A percentile compares a stretch with the other conserved stretches of the same genome.
Evolutionary conservation across 2,797 vertebrate genomes (phyloP).

Genomic region (Macropodus opercularis): DNA sequence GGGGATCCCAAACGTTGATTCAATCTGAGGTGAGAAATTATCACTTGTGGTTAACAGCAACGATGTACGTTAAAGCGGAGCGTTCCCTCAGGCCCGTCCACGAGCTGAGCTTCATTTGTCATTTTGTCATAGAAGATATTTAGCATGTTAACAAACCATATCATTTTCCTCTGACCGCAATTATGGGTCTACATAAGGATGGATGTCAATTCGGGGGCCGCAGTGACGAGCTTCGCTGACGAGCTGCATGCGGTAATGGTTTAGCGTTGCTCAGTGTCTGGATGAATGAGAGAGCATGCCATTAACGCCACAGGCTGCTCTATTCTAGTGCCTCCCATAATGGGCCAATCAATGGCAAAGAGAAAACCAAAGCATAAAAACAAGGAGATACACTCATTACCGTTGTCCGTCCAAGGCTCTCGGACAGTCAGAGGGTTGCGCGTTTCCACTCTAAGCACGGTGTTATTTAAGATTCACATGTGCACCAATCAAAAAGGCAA

Average conservation of each 20-base stretch:
- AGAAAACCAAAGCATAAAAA: conserved; percentile 47
- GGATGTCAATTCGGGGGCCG: conserved; percentile 38
- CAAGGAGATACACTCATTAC: conserved; percentile 49
- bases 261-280: conserved; percentile 64
- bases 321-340: conserved; percentile 62
- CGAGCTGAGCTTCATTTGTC: conserved; percentile 30
- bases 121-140: conserved; percentile 18
- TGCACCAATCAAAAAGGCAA: conserved; percentile 18
- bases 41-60: conserved; percentile 42
- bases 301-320: conserved; percentile 68
- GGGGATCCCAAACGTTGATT: conserved; percentile 43
- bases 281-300: conserved; percentile 59
- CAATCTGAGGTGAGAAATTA: conserved; percentile 56
- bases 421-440: conserved; percentile 1
- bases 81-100: conserved; percentile 37
- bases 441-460: conserved; percentile 28
- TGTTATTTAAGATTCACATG: conserved; percentile 30
- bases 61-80: conserved; percentile 31
- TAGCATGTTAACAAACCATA: conserved; percentile 53
- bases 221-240: conserved; percentile 49
- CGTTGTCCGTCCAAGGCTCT: conserved; percentile 41
- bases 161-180: conserved; percentile 47
- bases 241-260: conserved; percentile 65
- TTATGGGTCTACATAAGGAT: conserved; percentile 50
- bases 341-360: conserved; percentile 62